A percentile compares a stretch with the other conserved stretches of the same genome.
Conservation (phyloP, 2,113 vertebrate species). For the Phyllopteryx taeniolatus region DNA sequence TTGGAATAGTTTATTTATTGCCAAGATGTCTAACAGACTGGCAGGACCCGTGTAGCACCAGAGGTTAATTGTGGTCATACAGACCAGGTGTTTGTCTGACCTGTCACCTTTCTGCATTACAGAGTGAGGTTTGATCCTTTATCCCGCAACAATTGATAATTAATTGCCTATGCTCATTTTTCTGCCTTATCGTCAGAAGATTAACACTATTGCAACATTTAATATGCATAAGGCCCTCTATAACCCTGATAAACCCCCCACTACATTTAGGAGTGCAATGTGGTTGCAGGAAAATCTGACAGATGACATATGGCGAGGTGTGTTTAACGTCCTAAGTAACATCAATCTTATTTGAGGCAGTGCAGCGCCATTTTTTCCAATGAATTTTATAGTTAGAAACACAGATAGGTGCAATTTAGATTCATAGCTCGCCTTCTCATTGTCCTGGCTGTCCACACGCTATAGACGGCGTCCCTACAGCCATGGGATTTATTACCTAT, state of each 20-base stretch:
- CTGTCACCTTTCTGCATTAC: constrained; percentile 19
- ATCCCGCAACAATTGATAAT: background rate
- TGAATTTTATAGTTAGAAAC: constrained; percentile 25
- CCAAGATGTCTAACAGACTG: constrained; percentile 29
- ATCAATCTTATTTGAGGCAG: constrained; percentile 19
- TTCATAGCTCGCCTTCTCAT: constrained; percentile 50
- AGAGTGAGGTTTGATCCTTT: constrained; percentile 1
- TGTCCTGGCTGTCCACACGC: constrained; percentile 48
- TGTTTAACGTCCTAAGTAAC: constrained; percentile 15
- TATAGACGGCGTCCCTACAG: constrained; percentile 40
- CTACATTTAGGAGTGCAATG: constrained; percentile 18
- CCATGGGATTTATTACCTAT: constrained; percentile 58
- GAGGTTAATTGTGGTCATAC: constrained; percentile 46
- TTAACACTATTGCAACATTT: background rate
- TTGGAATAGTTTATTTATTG: constrained; percentile 46
- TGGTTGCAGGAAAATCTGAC: constrained; percentile 17
- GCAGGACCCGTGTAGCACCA: constrained; percentile 31
- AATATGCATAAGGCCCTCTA: constrained; percentile 10
- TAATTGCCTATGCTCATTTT: background rate
- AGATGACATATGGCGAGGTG: constrained; percentile 30
- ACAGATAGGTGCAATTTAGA: constrained; percentile 50
- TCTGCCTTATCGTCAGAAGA: background rate
- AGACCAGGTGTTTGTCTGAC: constrained; percentile 47
- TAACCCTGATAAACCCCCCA: constrained; percentile 1
- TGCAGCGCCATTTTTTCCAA: constrained; percentile 32